Conservation (phyloP, 1,140 invertebrate genomes). For the Eriocheir sinensis region DNA sequence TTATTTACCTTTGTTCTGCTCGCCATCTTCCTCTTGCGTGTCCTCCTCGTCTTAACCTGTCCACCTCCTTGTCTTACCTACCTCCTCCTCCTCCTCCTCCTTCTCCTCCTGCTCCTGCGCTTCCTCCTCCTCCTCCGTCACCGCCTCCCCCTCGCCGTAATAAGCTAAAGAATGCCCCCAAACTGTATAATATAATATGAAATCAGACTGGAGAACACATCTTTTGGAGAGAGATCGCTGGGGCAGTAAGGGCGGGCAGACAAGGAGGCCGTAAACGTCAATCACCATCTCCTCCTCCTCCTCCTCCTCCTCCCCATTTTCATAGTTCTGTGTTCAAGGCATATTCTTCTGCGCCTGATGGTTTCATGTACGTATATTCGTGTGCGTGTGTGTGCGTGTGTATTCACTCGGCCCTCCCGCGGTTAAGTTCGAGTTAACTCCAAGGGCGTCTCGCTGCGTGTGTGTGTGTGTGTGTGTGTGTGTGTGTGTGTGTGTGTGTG, state of each 20-base stretch:
- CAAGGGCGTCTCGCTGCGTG: background rate
- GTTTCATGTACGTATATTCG: background rate
- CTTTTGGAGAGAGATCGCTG: background rate
- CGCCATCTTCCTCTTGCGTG: background rate
- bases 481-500: slow-evolving; percentile 20
- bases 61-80: background rate
- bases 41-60: background rate
- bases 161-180: background rate
- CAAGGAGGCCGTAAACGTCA: slow-evolving; percentile 30
- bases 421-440: no score
- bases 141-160: background rate
- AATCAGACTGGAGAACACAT: background rate
- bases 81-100: slow-evolving; percentile 29
- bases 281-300: slow-evolving; percentile 31
- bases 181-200: slow-evolving; percentile 38
- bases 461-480: background rate
- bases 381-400: background rate
- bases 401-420: background rate
- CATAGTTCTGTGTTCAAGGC: background rate
- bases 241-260: background rate
- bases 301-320: background rate
- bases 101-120: background rate
- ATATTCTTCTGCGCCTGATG: background rate
- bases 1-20: background rate
- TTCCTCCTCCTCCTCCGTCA: background rate